A percentile compares a stretch with the other conserved stretches of the same genome.
These are phyloP conservation scores for Morpho achilles DNA, from an alignment of 2,888 invertebrate species.

Conservation along the genomic window DNA sequence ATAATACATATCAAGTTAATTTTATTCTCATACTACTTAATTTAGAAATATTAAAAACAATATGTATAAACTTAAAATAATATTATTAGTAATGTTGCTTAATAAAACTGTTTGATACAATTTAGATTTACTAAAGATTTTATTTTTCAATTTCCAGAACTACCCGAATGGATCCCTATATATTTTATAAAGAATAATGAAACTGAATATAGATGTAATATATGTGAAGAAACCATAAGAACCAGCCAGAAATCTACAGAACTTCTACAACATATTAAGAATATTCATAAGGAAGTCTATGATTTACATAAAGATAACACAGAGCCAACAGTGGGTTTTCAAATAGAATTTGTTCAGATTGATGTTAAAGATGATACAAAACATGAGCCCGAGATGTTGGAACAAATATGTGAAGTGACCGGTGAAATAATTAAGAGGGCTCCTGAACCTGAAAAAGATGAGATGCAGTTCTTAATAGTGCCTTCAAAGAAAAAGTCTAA, in stretches of 20 bases:
- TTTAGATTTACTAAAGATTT: not conserved
- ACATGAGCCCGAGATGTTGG: constrained; percentile 47
- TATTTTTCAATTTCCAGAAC: constrained; percentile 28
- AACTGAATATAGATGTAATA: constrained; percentile 49
- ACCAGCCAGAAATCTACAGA: constrained; percentile 43
- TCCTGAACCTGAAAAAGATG: constrained; percentile 31
- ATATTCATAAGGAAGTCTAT: constrained; percentile 52
- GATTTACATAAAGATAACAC: constrained; percentile 62
- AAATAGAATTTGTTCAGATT: constrained; percentile 62
- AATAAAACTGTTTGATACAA: not conserved
- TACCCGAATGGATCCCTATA: constrained; percentile 62
- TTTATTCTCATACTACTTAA: too few species aligned
- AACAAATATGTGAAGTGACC: constrained; percentile 49
- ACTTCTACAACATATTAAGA: constrained; percentile 49
- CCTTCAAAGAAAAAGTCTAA: constrained; percentile 36
- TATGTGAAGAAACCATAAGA: constrained; percentile 47
- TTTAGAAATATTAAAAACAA: not conserved
- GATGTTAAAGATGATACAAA: constrained; percentile 52
- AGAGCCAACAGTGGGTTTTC: constrained; percentile 57
- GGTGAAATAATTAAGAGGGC: constrained; percentile 27
- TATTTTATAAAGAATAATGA: constrained; percentile 47
- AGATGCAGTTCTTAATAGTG: constrained; percentile 48
- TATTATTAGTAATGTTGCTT: too few species aligned
- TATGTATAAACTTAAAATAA: not conserved
- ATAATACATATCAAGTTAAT: too few species aligned